These are phyloP conservation scores for Caenorhabditis doughertyi DNA, from an alignment of 2,888 invertebrate genomes.

Conservation along the genomic window DNA sequence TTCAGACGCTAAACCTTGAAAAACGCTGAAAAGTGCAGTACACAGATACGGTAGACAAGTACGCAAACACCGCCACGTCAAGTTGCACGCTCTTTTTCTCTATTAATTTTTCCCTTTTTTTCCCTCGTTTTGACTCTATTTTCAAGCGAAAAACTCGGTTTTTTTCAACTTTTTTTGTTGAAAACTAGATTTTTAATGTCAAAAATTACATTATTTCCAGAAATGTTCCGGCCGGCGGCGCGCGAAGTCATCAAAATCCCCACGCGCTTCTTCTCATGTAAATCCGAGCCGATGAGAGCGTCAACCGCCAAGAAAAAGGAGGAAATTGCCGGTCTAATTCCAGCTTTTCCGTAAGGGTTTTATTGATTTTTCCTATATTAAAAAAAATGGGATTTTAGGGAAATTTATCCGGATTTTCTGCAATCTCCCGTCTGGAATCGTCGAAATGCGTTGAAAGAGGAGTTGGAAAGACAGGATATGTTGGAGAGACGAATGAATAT, in stretches of 20 bases:
- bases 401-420: constrained; percentile 81
- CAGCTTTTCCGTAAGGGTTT: constrained; percentile 51
- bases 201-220: neutral
- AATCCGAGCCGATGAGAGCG: constrained; percentile 50
- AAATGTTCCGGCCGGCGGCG: constrained; percentile 32
- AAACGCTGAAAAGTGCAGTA: too few species aligned
- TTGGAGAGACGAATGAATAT: constrained; percentile 89
- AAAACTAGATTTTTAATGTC: neutral
- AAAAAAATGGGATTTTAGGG: constrained; percentile 60
- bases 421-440: constrained; percentile 81
- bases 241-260: constrained; percentile 21
- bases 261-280: constrained; percentile 36
- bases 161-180: neutral
- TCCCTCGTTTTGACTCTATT: neutral
- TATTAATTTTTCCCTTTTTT: neutral
- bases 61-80: neutral
- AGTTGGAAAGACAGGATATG: constrained; percentile 95
- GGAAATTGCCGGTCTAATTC: constrained; percentile 29
- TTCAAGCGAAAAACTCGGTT: neutral
- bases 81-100: neutral
- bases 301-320: neutral
- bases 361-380: neutral
- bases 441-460: constrained; percentile 86
- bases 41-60: neutral
- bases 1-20: too few species aligned